phyloP scores from a whole-genome alignment of 2,113 vertebrate species.

The Anhinga rufa region DNA sequence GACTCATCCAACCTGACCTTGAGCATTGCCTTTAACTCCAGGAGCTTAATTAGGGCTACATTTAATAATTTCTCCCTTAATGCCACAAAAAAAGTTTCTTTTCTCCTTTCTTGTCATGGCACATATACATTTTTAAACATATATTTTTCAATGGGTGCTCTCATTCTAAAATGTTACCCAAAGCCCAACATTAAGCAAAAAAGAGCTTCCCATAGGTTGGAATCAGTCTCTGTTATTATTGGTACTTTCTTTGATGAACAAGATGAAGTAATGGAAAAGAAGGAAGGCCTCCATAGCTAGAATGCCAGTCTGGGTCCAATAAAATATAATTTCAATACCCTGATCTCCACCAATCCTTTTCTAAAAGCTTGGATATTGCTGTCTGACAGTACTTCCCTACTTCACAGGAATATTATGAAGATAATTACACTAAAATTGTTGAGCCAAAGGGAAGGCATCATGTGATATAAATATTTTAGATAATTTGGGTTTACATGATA shows the following conservation, averaged over 20 bases:
- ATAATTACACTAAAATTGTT: background rate
- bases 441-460: background rate
- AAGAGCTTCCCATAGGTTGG: background rate
- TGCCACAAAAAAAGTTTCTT: background rate
- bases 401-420: background rate
- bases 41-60: background rate
- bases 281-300: background rate
- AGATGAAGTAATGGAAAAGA: background rate
- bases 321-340: background rate
- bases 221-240: background rate
- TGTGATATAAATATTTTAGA: background rate
- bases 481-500: background rate
- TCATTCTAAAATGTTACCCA: background rate
- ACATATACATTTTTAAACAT: background rate
- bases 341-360: background rate
- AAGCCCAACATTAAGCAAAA: background rate
- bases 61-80: background rate
- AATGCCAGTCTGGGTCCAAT: background rate
- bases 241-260: background rate
- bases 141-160: background rate
- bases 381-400: background rate
- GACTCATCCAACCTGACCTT: background rate
- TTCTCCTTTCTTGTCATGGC: background rate
- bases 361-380: background rate
- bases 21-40: background rate